Base-by-base conservation (phyloP, 2,888 invertebrate species). In the Thysanoteuthis rhombus region DNA sequence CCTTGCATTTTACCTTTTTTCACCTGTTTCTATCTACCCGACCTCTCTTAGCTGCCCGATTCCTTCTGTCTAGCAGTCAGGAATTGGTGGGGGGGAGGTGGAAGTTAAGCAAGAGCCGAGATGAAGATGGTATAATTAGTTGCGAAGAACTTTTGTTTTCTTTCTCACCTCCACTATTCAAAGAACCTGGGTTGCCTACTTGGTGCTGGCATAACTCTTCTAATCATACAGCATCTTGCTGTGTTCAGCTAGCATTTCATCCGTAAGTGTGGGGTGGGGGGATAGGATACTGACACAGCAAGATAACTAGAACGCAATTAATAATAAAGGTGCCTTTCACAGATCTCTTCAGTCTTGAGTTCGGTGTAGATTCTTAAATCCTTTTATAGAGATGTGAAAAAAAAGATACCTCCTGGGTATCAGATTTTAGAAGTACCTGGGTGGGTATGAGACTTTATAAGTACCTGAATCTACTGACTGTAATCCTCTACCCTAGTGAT, bases 271-370 rank as follows among this genome's bases (percentile, higher is more conserved):
- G n/a, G 75, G n/a, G 75, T 10, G n/a, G 75, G 10, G 47, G n/a
- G 6, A 32, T 19, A n/a, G n/a, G 36, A 40, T 45, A 22, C 6
- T 40, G 32, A n/a, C 36, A 25, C n/a, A 5, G 40, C 36, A 40
- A 28, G 92, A 32, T 92, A 45, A 25, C 47, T 45, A 45, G 92
- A 22, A 92, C 28, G 92, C n/a, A 92, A 47, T 92, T 45, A 92
- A 92, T 92, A 75, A 75, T n/a, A 75, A 75, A n/a, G 75, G n/a
- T 75, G 75, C 75, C 75, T 75, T 75, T 75, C 75, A 75, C 75
- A 75, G n/a, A 75, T n/a, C 2, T 12, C 75, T n/a, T 75, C 58
- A 8, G 16, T 75, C 75, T n/a, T 52, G 22, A n/a, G 25, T 47
- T 22, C 52, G 22, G 22, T 52, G 6, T 6, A 52, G 52, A 42